Base-by-base conservation (phyloP, 2,888 invertebrate species). In the Steinernema scapterisci region DNA sequence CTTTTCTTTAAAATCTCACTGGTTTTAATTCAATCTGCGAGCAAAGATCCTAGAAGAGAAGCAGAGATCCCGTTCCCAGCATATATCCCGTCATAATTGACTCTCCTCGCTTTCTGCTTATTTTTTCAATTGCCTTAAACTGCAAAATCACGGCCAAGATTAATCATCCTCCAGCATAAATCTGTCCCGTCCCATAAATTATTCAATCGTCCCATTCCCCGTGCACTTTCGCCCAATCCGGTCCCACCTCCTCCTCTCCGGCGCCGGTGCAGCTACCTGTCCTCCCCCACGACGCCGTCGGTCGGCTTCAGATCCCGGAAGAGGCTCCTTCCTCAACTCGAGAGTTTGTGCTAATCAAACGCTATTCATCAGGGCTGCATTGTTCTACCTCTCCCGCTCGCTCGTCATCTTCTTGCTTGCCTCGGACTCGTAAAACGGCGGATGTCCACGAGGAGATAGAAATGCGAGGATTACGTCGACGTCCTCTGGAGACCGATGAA, bases 301-400 rank as follows among this genome's bases (percentile, higher is more conserved):
- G 9, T 48, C 21, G 11, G 52, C 52, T n/a, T 23, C 52, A 19
- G 6, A 19, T 6, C 31, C 27, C 54, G 11, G 54, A 25, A 63
- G 9, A 38, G 38, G 9, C 3, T 3, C 38, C 38, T 38, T 38
- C n/a, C n/a, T n/a, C n/a, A n/a, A 38, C 9, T 38, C 38, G 38
- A 38, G 38, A 9, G 38, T 9, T n/a, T n/a, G n/a, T 38, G 38
- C 52, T 63, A 63, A 63, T 63, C 63, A 63, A 25, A 31, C 25
- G 63, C 63, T 38, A 63, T 63, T 63, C 63, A 63, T 63, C 63
- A 63, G 23, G 27, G 9, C 9, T 63, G 31, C 6, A 63, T 63
- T 63, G 63, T 63, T 31, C 31, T 31, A 13, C 38, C 1, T n/a
- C 11, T 27, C 31, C 13, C 25, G 23, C n/a, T n/a, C n/a, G n/a